phyloP scores from a whole-genome alignment of 2,888 invertebrate genomes.

The Schizaphis graminum region DNA sequence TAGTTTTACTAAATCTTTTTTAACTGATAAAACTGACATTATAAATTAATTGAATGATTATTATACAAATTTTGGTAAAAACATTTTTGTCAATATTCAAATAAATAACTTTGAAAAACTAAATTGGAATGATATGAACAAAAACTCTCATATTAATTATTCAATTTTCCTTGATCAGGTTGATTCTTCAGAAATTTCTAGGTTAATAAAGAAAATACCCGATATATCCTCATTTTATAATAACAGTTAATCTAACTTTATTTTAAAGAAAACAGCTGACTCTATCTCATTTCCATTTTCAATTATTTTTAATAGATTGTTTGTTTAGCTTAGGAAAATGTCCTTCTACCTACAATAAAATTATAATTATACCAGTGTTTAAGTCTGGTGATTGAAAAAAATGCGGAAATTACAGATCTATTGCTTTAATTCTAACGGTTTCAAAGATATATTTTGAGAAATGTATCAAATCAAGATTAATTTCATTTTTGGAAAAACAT shows the following conservation, averaged over 20 bases:
- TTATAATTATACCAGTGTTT: neutral
- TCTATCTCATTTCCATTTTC: neutral
- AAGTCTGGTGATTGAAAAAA: neutral
- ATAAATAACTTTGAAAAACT: neutral
- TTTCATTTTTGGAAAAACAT: neutral
- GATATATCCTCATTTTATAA: neutral
- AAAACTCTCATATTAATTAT: neutral
- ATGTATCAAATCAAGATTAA: neutral
- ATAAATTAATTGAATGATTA: neutral
- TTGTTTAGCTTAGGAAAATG: neutral
- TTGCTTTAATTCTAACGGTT: neutral
- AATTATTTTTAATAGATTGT: neutral
- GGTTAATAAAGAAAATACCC: neutral
- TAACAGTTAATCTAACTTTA: neutral
- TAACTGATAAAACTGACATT: constrained; percentile 24
- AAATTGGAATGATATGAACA: neutral
- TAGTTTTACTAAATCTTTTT: neutral
- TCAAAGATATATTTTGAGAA: neutral
- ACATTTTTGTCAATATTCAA: too few species aligned
- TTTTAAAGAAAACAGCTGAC: neutral
- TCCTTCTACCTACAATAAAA: neutral
- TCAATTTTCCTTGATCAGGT: neutral
- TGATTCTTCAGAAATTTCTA: neutral
- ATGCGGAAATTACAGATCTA: neutral
- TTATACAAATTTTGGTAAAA: neutral